These are phyloP conservation scores for Pachliopta kotzebuea DNA, from an alignment of 2,888 invertebrate genomes.

Conservation along the genomic window DNA sequence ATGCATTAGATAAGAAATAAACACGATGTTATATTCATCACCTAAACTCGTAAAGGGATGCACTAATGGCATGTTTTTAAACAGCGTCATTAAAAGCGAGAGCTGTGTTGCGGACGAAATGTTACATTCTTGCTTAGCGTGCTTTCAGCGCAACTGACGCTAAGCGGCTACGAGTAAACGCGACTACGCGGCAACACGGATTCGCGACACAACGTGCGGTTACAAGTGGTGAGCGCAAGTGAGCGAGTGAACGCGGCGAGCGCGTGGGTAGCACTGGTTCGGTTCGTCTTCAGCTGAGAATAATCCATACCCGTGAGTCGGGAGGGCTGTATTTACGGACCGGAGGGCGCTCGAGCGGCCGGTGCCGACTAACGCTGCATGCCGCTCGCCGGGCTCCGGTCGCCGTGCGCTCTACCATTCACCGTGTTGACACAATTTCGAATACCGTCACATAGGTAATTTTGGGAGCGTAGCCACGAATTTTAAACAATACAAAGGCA, in stretches of 20 bases:
- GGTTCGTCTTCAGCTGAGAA: slow-evolving; percentile 63
- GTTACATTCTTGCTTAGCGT: slow-evolving; percentile 47
- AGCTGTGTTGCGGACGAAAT: slow-evolving; percentile 46
- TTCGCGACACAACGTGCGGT: slow-evolving; percentile 30
- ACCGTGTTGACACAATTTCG: slow-evolving; percentile 74
- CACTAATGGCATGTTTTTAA: slow-evolving; percentile 63
- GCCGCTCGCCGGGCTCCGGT: slow-evolving; percentile 48
- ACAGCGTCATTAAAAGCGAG: slow-evolving; percentile 47
- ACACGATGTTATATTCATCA: slow-evolving; percentile 57
- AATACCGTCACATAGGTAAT: slow-evolving; percentile 62
- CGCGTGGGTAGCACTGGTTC: slow-evolving; percentile 71
- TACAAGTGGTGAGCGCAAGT: slow-evolving; percentile 32
- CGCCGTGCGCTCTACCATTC: slow-evolving; percentile 48
- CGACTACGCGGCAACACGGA: slow-evolving; percentile 40
- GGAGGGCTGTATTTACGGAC: slow-evolving; percentile 77
- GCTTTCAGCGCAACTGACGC: slow-evolving; percentile 46
- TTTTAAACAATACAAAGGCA: slow-evolving; percentile 24
- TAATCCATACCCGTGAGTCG: slow-evolving; percentile 75
- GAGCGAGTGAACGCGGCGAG: slow-evolving; percentile 58
- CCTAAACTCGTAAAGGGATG: slow-evolving; percentile 55
- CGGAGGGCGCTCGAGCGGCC: slow-evolving; percentile 67
- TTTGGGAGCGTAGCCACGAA: slow-evolving; percentile 22
- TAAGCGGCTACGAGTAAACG: slow-evolving; percentile 35
- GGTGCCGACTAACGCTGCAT: slow-evolving; percentile 48
- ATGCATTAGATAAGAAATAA: slow-evolving; percentile 60